phyloP scores from a whole-genome alignment of 2,888 invertebrate species.

The Aleiodes leptofemur region DNA sequence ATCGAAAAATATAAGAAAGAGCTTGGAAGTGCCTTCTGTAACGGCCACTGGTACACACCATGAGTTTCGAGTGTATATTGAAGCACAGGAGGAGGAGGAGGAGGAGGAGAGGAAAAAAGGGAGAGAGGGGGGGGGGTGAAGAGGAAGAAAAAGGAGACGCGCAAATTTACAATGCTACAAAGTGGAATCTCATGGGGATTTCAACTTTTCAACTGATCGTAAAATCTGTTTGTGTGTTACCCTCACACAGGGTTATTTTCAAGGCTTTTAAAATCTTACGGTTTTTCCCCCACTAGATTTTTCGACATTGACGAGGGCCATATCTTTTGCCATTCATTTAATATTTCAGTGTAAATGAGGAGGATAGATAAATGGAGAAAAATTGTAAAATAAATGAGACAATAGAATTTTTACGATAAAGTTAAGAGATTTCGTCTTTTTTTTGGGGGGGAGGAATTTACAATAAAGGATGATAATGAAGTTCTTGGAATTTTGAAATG shows the following conservation, averaged over 20 bases:
- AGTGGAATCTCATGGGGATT: conserved; percentile 32
- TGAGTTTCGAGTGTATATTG: conserved; percentile 8
- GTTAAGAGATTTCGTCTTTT: not conserved
- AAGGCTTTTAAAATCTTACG: not conserved
- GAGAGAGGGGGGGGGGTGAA: not conserved
- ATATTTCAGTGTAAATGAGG: not conserved
- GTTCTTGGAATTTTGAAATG: not conserved
- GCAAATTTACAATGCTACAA: conserved; percentile 35
- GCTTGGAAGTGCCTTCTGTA: conserved; percentile 23
- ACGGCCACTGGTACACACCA: conserved; percentile 24
- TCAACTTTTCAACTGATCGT: conserved; percentile 37
- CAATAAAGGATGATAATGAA: not conserved
- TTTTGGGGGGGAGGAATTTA: not conserved
- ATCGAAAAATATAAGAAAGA: conserved; percentile 33
- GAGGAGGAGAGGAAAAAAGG: not conserved
- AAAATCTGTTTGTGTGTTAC: conserved; percentile 32
- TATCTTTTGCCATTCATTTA: conserved; percentile 21
- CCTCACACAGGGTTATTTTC: conserved; percentile 14
- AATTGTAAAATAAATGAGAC: conserved; percentile 27
- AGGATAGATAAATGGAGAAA: conserved; percentile 6
- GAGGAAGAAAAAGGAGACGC: not conserved
- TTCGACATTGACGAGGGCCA: conserved; percentile 33
- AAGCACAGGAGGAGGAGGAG: too few species aligned
- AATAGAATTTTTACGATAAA: conserved; percentile 10
- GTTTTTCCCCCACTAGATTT: conserved; percentile 10